Conservation (phyloP, 1,140 invertebrate species). For the Telenomus remus region DNA sequence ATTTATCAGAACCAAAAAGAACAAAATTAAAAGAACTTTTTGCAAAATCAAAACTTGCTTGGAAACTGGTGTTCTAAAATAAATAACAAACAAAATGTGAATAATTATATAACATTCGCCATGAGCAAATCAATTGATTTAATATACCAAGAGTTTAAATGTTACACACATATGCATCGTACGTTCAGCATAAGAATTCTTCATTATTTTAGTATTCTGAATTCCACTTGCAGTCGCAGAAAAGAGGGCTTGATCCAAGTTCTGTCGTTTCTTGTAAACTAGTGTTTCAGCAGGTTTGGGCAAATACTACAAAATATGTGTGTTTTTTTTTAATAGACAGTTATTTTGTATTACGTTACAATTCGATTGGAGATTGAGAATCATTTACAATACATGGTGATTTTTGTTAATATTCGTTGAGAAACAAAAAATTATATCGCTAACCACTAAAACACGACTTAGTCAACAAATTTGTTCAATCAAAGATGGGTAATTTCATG, state of each 20-base stretch:
- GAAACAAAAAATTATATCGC: constrained; percentile 31
- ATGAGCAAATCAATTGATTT: constrained; percentile 61
- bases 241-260: constrained; percentile 44
- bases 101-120: constrained; percentile 58
- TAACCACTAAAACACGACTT: constrained; percentile 43
- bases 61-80: too few relatives aligned
- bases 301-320: constrained; percentile 57
- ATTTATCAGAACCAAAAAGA: too few relatives aligned
- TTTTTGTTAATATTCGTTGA: constrained; percentile 51
- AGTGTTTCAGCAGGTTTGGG: constrained; percentile 55
- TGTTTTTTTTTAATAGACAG: constrained; percentile 44
- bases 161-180: constrained; percentile 61
- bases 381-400: constrained; percentile 50
- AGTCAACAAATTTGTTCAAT: constrained; percentile 27
- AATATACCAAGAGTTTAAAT: constrained; percentile 60
- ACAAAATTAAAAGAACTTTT: too few relatives aligned
- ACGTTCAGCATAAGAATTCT: constrained; percentile 59
- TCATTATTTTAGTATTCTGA: constrained; percentile 52
- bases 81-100: too few relatives aligned
- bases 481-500: constrained; percentile 50
- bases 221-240: constrained; percentile 50
- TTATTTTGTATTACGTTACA: constrained; percentile 52
- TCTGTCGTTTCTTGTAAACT: constrained; percentile 33
- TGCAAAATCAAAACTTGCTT: too few relatives aligned
- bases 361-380: constrained; percentile 39